Evolutionary conservation across 2,113 vertebrate species (phyloP).

Genomic region (Bathybates hornii): DNA sequence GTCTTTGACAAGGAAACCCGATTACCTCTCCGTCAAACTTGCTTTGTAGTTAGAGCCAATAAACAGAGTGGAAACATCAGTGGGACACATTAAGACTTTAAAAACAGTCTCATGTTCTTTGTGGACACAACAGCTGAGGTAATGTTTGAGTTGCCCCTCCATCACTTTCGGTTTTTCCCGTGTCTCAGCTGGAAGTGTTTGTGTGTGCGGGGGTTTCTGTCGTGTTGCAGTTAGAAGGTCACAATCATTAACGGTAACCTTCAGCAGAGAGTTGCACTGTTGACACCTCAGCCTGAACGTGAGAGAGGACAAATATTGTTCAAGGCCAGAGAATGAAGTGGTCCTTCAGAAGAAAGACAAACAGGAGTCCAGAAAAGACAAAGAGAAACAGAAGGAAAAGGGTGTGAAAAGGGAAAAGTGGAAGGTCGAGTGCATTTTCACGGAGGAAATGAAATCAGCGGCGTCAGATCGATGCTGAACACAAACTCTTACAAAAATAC

Average conservation of each 20-base stretch:
- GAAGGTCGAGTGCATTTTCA: constrained; percentile 28
- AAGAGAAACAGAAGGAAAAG: background rate
- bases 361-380: background rate
- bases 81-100: background rate
- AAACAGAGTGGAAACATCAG: background rate
- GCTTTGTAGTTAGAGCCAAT: background rate
- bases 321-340: background rate
- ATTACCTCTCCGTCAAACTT: background rate
- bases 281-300: background rate
- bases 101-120: background rate
- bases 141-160: background rate
- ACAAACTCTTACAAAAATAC: constrained; percentile 30
- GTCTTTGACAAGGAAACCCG: background rate
- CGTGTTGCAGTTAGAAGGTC: constrained; percentile 29
- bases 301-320: background rate
- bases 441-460: constrained; percentile 19
- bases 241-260: background rate
- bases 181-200: background rate
- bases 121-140: background rate
- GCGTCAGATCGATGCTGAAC: constrained; percentile 17
- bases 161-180: background rate
- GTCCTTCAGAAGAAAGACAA: background rate
- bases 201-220: background rate
- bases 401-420: background rate
- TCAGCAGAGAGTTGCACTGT: background rate